phyloP scores from a whole-genome alignment of 2,888 invertebrate species.

The Nymphalis c-album region DNA sequence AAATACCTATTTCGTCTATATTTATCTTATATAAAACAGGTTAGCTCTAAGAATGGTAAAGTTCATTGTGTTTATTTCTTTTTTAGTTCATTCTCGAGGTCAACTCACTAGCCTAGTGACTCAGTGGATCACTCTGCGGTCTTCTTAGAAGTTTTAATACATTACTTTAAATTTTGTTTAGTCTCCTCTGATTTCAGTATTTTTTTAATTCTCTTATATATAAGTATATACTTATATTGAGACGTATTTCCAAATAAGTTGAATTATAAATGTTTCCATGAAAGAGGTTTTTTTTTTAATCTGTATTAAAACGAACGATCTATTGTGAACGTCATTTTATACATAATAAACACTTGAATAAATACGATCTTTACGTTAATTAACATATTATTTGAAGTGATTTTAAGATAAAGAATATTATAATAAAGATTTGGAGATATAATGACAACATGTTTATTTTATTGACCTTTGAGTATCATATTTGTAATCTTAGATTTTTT shows the following conservation, averaged over 20 bases:
- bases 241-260: too few species aligned
- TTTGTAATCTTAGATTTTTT: neutral
- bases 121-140: slow-evolving; percentile 12
- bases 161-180: too few species aligned
- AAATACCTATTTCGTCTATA: neutral
- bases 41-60: slow-evolving; percentile 16
- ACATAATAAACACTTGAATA: neutral
- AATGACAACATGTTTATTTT: neutral
- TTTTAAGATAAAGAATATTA: neutral
- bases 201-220: neutral
- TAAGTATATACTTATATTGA: neutral
- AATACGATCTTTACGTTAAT: neutral
- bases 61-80: slow-evolving; percentile 13
- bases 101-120: slow-evolving; percentile 6
- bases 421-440: neutral
- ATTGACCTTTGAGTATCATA: neutral
- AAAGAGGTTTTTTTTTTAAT: too few species aligned
- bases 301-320: neutral
- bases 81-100: slow-evolving; percentile 14
- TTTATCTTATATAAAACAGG: neutral
- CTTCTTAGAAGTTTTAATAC: slow-evolving; percentile 11
- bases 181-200: neutral
- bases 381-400: neutral
- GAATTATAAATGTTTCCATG: too few species aligned
- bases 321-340: neutral